These are phyloP conservation scores for Tupaia tana DNA, from an alignment of 2,113 vertebrate species.

Conservation along the genomic window DNA sequence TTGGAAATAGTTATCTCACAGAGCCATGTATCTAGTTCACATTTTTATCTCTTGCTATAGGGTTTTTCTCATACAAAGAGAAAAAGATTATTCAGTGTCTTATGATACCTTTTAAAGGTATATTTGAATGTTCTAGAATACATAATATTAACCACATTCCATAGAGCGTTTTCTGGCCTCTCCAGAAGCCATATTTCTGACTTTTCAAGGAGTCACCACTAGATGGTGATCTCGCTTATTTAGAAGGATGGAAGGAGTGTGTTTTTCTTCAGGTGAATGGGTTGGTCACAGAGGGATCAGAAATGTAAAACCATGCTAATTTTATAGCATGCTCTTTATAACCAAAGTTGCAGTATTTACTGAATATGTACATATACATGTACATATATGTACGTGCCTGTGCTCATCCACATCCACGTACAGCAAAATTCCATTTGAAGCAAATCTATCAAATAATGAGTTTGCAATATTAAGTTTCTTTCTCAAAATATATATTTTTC, in stretches of 20 bases:
- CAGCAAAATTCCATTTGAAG: constrained; percentile 28
- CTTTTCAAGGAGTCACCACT: constrained; percentile 69
- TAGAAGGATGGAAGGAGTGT: constrained; percentile 35
- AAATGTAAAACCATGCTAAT: constrained; percentile 39
- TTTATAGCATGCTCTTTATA: constrained; percentile 42
- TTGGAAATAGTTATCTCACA: constrained; percentile 23
- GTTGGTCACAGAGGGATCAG: constrained; percentile 49
- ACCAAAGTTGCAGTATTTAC: not conserved
- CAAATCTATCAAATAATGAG: not conserved
- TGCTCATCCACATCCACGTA: not conserved
- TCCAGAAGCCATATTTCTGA: constrained; percentile 26
- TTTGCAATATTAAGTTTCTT: constrained; percentile 39
- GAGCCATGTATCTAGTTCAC: not conserved
- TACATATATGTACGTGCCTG: not conserved
- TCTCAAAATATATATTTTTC: not conserved
- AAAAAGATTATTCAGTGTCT: not conserved
- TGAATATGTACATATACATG: not conserved
- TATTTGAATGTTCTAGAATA: not conserved
- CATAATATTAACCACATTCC: not conserved
- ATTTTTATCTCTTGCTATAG: not conserved
- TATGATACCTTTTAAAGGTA: constrained; percentile 26
- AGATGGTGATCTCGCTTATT: constrained; percentile 74
- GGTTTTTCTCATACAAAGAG: not conserved
- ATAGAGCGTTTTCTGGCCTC: not conserved
- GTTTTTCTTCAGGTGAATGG: constrained; percentile 73